Conservation (phyloP, 2,888 invertebrate genomes). For the Julus scanicus region DNA sequence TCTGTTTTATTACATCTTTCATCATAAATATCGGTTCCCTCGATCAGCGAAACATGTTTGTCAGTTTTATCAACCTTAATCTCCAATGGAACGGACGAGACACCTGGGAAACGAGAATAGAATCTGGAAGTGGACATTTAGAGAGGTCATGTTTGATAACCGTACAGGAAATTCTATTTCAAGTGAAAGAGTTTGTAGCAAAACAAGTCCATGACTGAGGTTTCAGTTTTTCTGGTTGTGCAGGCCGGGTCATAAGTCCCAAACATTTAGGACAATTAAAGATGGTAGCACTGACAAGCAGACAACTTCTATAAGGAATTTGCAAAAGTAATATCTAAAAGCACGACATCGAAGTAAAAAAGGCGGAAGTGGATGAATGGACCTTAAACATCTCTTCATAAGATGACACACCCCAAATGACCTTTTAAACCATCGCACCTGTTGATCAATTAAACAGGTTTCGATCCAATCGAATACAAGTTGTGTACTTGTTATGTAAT, state of each 20-base stretch:
- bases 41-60: background rate
- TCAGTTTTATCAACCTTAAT: background rate
- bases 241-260: background rate
- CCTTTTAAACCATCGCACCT: too few species aligned
- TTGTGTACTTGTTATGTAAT: too few species aligned
- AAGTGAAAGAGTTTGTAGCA: background rate
- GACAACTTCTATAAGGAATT: background rate
- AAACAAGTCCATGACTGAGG: background rate
- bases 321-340: background rate
- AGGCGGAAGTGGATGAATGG: background rate
- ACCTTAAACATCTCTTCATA: too few species aligned
- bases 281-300: background rate
- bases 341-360: too few species aligned
- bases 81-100: background rate
- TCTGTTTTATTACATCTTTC: conserved; percentile 9
- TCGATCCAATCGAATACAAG: too few species aligned
- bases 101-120: conserved; percentile 11
- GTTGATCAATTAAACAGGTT: too few species aligned
- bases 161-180: background rate
- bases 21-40: background rate
- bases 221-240: background rate
- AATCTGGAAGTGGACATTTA: background rate
- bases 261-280: background rate
- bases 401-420: too few species aligned
- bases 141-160: conserved; percentile 7